These are phyloP conservation scores for Uria aalge DNA, from an alignment of 2,113 vertebrate genomes.

Conservation along the genomic window DNA sequence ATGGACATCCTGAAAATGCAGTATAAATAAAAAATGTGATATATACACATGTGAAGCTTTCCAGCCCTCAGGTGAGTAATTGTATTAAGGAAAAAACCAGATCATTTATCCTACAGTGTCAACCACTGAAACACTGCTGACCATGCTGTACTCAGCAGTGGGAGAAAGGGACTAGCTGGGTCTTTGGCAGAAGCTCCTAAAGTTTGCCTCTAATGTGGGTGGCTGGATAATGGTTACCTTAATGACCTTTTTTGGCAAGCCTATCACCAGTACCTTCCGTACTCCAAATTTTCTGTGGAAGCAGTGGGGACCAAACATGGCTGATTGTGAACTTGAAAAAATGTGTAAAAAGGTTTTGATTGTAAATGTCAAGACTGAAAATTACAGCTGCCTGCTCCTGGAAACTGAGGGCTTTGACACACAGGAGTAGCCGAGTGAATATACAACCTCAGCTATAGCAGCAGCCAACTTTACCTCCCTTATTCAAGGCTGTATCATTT, in stretches of 20 bases:
- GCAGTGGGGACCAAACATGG: neutral
- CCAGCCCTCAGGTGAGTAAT: neutral
- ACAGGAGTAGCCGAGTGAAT: neutral
- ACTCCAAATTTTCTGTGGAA: neutral
- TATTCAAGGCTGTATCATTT: neutral
- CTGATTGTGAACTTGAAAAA: neutral
- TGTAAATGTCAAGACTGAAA: neutral
- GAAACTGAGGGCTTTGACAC: neutral
- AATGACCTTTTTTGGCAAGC: neutral
- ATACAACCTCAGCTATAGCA: neutral
- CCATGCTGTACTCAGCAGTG: neutral
- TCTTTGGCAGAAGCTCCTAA: neutral
- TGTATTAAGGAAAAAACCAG: neutral
- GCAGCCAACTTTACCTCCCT: neutral
- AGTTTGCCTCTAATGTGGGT: neutral
- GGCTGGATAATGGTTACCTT: neutral
- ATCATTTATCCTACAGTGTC: neutral
- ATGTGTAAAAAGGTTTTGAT: neutral
- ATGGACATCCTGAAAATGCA: neutral
- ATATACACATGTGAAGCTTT: neutral
- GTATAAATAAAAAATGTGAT: neutral
- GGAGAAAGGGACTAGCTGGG: neutral
- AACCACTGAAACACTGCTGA: neutral
- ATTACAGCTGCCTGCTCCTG: neutral
- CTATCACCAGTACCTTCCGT: neutral